Percentiles rank a stretch among this genome's conserved stretches.
These are phyloP conservation scores for Drosophila antonietae DNA, from an alignment of 2,888 invertebrate species.

Conservation along the genomic window DNA sequence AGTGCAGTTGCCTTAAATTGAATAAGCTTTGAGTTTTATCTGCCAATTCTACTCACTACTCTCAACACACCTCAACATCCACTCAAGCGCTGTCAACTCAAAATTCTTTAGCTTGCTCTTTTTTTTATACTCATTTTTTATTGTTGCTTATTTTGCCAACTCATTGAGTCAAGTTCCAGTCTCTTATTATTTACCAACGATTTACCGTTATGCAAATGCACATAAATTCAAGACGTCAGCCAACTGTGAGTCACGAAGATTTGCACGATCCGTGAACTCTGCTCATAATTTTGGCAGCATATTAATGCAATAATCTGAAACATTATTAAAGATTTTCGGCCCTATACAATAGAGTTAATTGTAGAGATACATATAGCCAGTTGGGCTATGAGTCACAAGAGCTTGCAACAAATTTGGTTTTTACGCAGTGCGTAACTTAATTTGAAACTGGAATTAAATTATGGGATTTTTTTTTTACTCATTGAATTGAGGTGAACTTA, in stretches of 20 bases:
- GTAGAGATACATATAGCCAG: background rate
- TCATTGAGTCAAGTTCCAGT: slow-evolving; percentile 43
- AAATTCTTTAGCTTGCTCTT: slow-evolving; percentile 18
- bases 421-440: slow-evolving; percentile 49
- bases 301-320: background rate
- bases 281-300: slow-evolving; percentile 8
- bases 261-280: background rate
- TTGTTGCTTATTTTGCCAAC: slow-evolving; percentile 17
- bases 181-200: slow-evolving; percentile 27
- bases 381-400: slow-evolving; percentile 30
- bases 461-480: slow-evolving; percentile 27
- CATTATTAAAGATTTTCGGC: background rate
- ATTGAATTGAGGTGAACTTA: slow-evolving; percentile 1
- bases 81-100: slow-evolving; percentile 26
- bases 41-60: slow-evolving; percentile 7
- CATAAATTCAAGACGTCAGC: slow-evolving; percentile 16
- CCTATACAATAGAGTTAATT: slow-evolving; percentile 1
- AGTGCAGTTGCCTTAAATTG: background rate
- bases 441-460: slow-evolving; percentile 37
- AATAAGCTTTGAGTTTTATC: background rate
- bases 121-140: background rate
- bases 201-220: slow-evolving; percentile 48
- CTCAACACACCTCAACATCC: slow-evolving; percentile 38
- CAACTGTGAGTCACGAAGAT: slow-evolving; percentile 35
- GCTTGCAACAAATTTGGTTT: slow-evolving; percentile 25